Evolutionary conservation across 2,113 vertebrate genomes (phyloP).

Genomic region (Hippocampus mohnikei): DNA sequence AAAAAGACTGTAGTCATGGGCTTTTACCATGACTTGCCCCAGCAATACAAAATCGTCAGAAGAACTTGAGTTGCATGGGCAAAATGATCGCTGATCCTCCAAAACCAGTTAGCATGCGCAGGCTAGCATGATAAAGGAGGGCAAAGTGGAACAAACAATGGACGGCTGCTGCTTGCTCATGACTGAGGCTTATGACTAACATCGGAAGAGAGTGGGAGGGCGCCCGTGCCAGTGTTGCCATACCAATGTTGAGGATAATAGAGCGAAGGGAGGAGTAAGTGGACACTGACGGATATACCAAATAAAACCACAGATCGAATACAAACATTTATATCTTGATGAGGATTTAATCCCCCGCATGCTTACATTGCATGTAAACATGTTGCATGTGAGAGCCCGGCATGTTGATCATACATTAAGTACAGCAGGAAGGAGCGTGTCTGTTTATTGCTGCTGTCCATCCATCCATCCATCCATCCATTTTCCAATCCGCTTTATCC

Average conservation of each 20-base stretch:
- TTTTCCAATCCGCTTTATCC: no score
- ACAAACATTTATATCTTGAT: slow-evolving; percentile 44
- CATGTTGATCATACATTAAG: slow-evolving; percentile 14
- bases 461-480: no score
- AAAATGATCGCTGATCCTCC: no score
- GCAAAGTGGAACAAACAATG: slow-evolving; percentile 49
- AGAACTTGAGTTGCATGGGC: no score
- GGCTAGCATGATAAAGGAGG: slow-evolving; percentile 35
- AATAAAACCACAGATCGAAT: slow-evolving; percentile 47
- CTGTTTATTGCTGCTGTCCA: no score
- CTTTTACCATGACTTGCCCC: no score
- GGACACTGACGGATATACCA: slow-evolving; percentile 34
- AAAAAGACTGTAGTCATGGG: no score
- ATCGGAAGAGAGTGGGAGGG: slow-evolving; percentile 72
- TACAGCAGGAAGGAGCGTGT: slow-evolving; percentile 10
- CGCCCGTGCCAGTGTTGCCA: slow-evolving; percentile 64
- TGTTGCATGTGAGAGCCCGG: slow-evolving; percentile 2
- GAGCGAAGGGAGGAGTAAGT: slow-evolving; percentile 17
- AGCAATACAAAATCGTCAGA: no score
- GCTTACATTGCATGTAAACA: slow-evolving; percentile 7
- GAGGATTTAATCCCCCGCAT: slow-evolving; percentile 19
- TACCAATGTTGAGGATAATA: slow-evolving; percentile 55
- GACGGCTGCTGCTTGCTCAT: slow-evolving; percentile 56
- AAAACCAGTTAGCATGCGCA: slow-evolving; percentile 36
- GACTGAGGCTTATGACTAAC: slow-evolving; percentile 70